Conservation (phyloP, 2,888 invertebrate genomes). For the Lepidochrysops patricia region DNA sequence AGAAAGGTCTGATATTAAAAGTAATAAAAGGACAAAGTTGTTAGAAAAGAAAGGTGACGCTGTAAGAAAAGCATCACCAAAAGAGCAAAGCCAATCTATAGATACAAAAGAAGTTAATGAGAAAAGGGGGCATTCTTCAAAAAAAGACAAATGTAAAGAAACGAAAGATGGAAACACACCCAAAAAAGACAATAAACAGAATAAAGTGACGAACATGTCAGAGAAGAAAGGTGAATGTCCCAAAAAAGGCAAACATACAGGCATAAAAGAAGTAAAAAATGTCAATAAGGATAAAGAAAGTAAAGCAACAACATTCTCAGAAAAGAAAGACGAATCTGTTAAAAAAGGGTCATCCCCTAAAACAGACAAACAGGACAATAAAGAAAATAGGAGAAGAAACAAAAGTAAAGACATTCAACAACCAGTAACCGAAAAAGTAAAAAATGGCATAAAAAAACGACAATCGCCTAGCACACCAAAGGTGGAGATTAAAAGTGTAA, state of each 20-base stretch:
- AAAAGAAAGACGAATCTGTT: not conserved
- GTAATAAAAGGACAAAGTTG: no score
- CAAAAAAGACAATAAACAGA: not conserved
- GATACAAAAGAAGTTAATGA: no score
- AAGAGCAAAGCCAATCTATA: no score
- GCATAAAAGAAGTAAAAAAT: not conserved
- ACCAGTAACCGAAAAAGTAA: not conserved
- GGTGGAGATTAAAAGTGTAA: not conserved
- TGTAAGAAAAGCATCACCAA: no score
- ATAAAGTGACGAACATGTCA: no score
- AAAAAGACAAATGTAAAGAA: no score
- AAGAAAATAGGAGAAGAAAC: not conserved
- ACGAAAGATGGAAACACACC: no score
- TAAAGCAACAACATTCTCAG: not conserved
- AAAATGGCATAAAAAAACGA: not conserved
- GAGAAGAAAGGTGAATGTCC: no score
- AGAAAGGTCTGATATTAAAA: no score
- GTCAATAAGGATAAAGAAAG: not conserved
- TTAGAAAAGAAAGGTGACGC: no score
- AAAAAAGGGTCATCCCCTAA: not conserved
- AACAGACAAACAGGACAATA: not conserved
- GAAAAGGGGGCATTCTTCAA: no score
- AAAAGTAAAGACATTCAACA: not conserved
- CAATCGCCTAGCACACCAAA: not conserved
- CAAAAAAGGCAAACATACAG: no score